Evolutionary conservation across 64 coral and sea anemone species (phyloP), one percentile per base, ranked within the genome.

Genomic region (Montipora efflorescens): DNA sequence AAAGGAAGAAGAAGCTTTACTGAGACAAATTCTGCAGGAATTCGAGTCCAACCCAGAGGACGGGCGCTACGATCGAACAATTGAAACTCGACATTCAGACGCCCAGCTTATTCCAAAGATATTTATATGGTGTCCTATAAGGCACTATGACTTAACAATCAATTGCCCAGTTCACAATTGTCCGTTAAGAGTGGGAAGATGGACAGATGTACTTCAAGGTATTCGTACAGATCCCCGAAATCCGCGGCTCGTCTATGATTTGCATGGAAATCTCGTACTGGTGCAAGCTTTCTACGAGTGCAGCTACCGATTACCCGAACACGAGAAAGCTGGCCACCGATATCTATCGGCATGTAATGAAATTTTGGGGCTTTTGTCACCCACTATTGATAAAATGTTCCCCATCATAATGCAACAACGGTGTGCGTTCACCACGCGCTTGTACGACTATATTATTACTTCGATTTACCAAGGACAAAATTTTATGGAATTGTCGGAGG

Each of bases 311-410:
- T 64, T 69, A 36, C 9, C 21, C 64, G 49, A 59, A 23, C 67
- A 28, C 6, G 18, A 79, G 64, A 64, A 62, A 47, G 51, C 64
- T 8, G 76, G 88, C 15, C 93, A 95, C 64, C 72, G 52, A 6
- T 95, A 95, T 78, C 66, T 95, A 5, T 95, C 86, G 45, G 93
- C 80, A 15, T 92, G 80, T 8, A 67, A 52, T 20, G 82, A 89
- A 14, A 22, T 94, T 58, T 23, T 94, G 45, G 21, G 76, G 51
- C 28, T 59, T 89, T 61, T 94, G 21, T 78, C 87, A 62, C 8
- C 15, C 48, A 51, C 20, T 25, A 20, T 89, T 59, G 18, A n/a
- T 7, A 21, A 43, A 4, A 72, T 22, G 15, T 89, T 89, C 59
- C 77, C 77, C 67, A 52, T 83, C 19, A 83, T 89, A 22, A 47